Conservation (phyloP, 35 echinoderm and acorn worm species). For the Apostichopus californicus region DNA sequence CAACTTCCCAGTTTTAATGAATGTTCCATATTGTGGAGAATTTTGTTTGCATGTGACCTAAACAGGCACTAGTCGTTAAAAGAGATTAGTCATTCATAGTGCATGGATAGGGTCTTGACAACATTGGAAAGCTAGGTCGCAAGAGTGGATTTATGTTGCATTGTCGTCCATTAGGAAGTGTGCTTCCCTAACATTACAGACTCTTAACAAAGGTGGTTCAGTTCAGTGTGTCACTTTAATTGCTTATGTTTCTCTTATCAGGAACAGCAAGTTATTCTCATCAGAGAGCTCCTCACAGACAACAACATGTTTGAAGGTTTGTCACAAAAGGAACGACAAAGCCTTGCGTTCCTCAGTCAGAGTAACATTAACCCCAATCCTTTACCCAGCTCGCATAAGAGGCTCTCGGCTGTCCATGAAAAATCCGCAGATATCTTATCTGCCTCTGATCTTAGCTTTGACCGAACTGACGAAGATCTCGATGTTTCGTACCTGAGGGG, state of each 20-base stretch:
- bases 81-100: too few species aligned
- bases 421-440: conserved; percentile 85
- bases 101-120: too few species aligned
- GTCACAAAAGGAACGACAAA: conserved; percentile 88
- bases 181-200: too few species aligned
- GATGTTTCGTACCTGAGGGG: conserved; percentile 85
- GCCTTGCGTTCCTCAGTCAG: conserved; percentile 81
- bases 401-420: conserved; percentile 92
- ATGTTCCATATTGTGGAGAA: too few species aligned
- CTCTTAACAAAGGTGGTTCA: too few species aligned
- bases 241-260: conserved; percentile 12
- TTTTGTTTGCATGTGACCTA: too few species aligned
- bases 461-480: conserved; percentile 94
- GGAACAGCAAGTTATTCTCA: conserved; percentile 85
- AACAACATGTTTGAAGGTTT: conserved; percentile 80
- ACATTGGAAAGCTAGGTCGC: too few species aligned
- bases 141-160: too few species aligned
- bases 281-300: conserved; percentile 87
- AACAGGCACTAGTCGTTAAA: too few species aligned
- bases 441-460: conserved; percentile 86
- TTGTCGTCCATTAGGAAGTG: too few species aligned
- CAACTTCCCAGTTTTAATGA: too few species aligned
- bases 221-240: neutral
- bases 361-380: conserved; percentile 49
- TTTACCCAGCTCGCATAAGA: conserved; percentile 34